Conservation (phyloP, 1,140 invertebrate genomes). For the Caenorhabditis elegans region WBcel235 BX284606.5:6075001-6075500, state of each 20-base stretch:
- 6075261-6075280: background rate
- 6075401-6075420: background rate
- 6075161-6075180: too few relatives aligned
- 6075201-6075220: background rate
- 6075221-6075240: background rate
- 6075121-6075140: too few relatives aligned
- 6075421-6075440: background rate
- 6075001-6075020: background rate
- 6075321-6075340: background rate
- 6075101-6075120: too few relatives aligned
- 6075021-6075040: background rate
- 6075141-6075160: too few relatives aligned
- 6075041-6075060: background rate
- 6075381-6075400: background rate
- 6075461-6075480: background rate
- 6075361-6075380: background rate
- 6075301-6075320: background rate
- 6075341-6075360: background rate
- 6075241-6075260: background rate
- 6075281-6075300: background rate
- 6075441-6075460: background rate
- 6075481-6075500: conserved; percentile 17
- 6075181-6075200: background rate
- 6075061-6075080: too few relatives aligned
- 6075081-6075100: too few relatives aligned